Evolutionary conservation across 1,140 invertebrate species (phyloP), one percentile per base, ranked within the genome.

Genomic region (Drosophila pallidifrons): DNA sequence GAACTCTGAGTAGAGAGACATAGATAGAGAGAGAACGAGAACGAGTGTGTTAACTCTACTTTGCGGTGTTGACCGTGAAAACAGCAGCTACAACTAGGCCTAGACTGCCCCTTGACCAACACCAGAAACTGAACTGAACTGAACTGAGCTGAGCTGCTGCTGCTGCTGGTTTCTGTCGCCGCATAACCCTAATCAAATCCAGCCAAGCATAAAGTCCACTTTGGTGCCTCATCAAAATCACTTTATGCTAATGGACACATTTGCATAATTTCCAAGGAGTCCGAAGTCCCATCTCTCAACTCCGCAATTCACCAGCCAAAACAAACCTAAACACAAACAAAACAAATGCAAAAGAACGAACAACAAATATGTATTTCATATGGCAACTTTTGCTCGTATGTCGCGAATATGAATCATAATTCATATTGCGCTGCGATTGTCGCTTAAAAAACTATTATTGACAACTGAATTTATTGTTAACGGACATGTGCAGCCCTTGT

Each of bases 191-290:
- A 87, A 87, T 87, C 82, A 87, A 83, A 87, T 66, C 49, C 81
- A 80, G 83, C 83, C 83, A 83, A 82, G 65, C 82, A 88, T 87
- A 88, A 87, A 87, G 82, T 87, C 82, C 83, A 87, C 82, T 87
- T 82, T 87, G 79, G 80, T 88, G 82, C 77, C 82, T 87, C 82
- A 87, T 87, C 82, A 87, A 87, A 88, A 87, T 87, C 82, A 87
- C 85, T 87, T 87, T 87, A 87, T 87, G 82, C 82, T 87, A 87
- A 87, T 87, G 77, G 76, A 67, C 51, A 74, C 83, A 87, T 87
- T 87, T 83, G 85, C 83, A 87, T 87, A 87, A 87, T 87, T 88
- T 72, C 70, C 63, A 68, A 82, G 80, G 54, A 71, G 65, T 59
- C 41, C 41, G 41, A 3, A 41, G 38, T 41, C n/a, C 41, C 41